Evolutionary conservation across 2,113 vertebrate species (phyloP), one percentile per base, ranked within the genome.

Genomic region (Sorex fumeus): DNA sequence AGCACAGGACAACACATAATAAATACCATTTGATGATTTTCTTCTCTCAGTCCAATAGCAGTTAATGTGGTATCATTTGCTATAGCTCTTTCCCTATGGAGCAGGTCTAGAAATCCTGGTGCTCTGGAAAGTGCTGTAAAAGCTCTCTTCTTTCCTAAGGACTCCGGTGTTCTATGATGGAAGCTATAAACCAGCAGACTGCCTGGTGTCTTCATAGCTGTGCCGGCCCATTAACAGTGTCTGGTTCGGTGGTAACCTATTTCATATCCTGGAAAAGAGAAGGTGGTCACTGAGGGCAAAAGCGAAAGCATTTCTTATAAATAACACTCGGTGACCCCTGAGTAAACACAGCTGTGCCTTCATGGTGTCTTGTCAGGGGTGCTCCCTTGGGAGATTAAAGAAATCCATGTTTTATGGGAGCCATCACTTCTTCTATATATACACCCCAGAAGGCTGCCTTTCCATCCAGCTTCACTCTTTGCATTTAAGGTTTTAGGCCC

Each of bases 261-360:
- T 91, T 93, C 91, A 94, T 95, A 93, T 93, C 92, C 81, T 91
- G 89, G 75, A 50, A 81, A 84, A 86, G 80, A 84, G 76, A 82
- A 91, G 80, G 84, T 91, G 85, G 80, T 93, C 94, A 71, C 84
- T 64, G 89, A 93, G 95, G 93, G 95, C 93, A 96, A 95, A 93
- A 93, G 90, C 57, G 7, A 96, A 95, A 95, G 95, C 88, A 94
- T 96, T 95, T 96, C 91, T 96, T 93, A 95, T 92, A 94, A 95
- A 96, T 95, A 94, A 94, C 84, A 82, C 40, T 3, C 34, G 92
- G 96, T 92, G 92, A 96, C 92, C 94, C 95, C 21, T 77, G 93
- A 95, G 92, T 96, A 97, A 97, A 96, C 96, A 96, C 96, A 97
- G 96, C 96, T 96, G 96, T 96, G 96, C 93, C 96, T 95, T 88